Base-by-base conservation (phyloP, 2,888 invertebrate genomes). In the Nomada ruficornis region DNA sequence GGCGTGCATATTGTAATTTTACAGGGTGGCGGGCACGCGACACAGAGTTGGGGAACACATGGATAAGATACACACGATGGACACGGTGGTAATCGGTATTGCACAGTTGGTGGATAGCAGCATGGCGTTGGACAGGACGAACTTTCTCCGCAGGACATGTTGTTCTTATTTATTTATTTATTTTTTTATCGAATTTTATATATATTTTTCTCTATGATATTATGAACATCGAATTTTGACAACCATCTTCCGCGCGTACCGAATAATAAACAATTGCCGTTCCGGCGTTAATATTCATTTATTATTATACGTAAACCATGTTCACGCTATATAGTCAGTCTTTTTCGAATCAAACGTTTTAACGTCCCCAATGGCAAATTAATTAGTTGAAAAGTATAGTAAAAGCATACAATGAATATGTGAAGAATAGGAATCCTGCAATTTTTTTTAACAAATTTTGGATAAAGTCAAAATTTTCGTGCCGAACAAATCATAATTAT, bases 21-120 rank as follows among this genome's bases (percentile, higher is more conserved):
- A 84, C 90, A 91, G 15, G 91, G 87, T 50, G 86, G 84, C 55
- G 86, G 88, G 59, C 89, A 89, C n/a, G 89, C 85, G 50, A 86
- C 65, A 71, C 85, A 89, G 57, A 83, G 69, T 29, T 88, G 82
- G 59, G 87, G 75, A 72, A 76, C 84, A 54, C 87, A 82, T 72
- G 74, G 77, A 69, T 83, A 90, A 67, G 85, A 76, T 88, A 89
- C 90, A 84, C 90, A 91, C 88, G 89, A 83, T 52, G 84, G 60
- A 60, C 86, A 88, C 5, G 82, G 70, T 70, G 77, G 94, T 55
- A 67, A 69, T 13, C 69, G 74, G 64, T 76, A 71, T 94, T 94
- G 77, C 7, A 59, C 10, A 20, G 73, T 47, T 23, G 73, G 57
- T 18, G 92, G 91, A 84, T 94, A 94, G 81, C 94, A 94, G 86